Percentiles rank a stretch among this genome's conserved stretches.
Evolutionary conservation across 2,797 vertebrate genomes (phyloP).

Genomic region (Myripristis jacobus): DNA sequence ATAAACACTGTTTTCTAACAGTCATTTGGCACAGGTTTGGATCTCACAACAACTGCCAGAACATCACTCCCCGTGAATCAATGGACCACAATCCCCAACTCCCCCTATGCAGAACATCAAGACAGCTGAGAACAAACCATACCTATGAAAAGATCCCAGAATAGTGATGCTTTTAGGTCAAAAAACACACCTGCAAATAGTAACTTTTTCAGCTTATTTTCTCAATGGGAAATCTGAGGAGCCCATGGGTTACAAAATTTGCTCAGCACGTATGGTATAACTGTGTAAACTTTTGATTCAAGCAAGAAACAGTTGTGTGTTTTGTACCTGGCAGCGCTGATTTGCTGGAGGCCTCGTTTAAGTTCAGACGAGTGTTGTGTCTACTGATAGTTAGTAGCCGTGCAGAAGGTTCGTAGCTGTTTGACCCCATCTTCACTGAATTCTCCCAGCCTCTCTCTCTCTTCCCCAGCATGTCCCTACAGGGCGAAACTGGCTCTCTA

Average conservation of each 20-base stretch:
- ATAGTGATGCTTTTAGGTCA: constrained; percentile 5
- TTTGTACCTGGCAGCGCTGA: background rate
- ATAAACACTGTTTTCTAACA: no score
- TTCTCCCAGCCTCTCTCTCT: background rate
- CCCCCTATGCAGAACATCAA: background rate
- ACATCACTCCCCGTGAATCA: background rate
- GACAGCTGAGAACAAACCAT: background rate
- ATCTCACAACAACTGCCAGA: constrained; percentile 3
- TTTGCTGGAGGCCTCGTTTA: background rate
- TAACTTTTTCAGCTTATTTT: no score
- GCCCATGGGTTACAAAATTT: background rate
- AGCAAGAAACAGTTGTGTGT: background rate
- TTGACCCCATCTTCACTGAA: constrained; percentile 6
- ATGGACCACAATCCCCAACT: no score
- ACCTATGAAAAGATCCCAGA: constrained; percentile 5
- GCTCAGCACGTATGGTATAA: background rate
- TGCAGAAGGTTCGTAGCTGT: constrained; percentile 23
- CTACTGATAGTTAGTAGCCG: constrained; percentile 14
- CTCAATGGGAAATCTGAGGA: background rate
- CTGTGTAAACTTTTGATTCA: constrained; percentile 4
- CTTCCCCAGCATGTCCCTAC: background rate
- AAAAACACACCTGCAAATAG: background rate
- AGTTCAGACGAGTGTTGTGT: background rate
- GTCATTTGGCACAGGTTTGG: no score
- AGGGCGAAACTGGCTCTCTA: background rate